These are phyloP conservation scores for Hydractinia symbiolongicarpus DNA, from an alignment of 30 jellyfish, hydroid and myxozoan species.

Conservation along the genomic window DNA sequence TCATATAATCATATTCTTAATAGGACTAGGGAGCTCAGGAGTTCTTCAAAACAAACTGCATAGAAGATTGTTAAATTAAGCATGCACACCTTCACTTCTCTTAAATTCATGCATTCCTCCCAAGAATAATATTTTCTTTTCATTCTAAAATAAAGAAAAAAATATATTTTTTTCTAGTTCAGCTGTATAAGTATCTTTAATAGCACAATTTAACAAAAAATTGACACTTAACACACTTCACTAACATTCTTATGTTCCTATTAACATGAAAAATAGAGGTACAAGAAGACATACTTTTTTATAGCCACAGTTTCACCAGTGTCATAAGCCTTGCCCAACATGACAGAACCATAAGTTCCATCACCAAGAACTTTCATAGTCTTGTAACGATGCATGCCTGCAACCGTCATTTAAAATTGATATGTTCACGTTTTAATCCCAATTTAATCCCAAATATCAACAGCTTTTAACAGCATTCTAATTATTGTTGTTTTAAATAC, in stretches of 20 bases:
- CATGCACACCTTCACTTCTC: slow-evolving; percentile 85
- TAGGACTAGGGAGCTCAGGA: no score
- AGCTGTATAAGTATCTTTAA: neutral
- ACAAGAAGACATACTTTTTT: slow-evolving; percentile 49
- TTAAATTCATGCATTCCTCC: slow-evolving; percentile 95
- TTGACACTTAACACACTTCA: no score
- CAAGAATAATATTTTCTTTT: slow-evolving; percentile 89
- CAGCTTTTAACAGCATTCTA: no score
- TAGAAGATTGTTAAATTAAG: no score
- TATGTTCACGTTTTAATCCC: no score
- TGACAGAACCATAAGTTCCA: slow-evolving; percentile 97
- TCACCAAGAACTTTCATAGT: slow-evolving; percentile 86
- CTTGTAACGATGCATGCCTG: slow-evolving; percentile 87
- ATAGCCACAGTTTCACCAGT: slow-evolving; percentile 96
- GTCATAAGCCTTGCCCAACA: slow-evolving; percentile 76
- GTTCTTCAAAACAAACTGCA: no score
- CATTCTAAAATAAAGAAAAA: slow-evolving; percentile 54
- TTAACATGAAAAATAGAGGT: no score
- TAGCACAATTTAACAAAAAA: no score
- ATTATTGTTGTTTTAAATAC: no score
- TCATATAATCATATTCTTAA: no score
- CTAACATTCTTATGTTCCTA: no score
- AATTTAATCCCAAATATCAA: no score
- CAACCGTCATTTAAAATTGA: slow-evolving; percentile 18
- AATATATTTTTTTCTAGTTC: neutral